A percentile compares a stretch with the other conserved stretches of the same genome.
Conservation (phyloP, 2,113 vertebrate genomes). For the Cephalopterus ornatus region DNA sequence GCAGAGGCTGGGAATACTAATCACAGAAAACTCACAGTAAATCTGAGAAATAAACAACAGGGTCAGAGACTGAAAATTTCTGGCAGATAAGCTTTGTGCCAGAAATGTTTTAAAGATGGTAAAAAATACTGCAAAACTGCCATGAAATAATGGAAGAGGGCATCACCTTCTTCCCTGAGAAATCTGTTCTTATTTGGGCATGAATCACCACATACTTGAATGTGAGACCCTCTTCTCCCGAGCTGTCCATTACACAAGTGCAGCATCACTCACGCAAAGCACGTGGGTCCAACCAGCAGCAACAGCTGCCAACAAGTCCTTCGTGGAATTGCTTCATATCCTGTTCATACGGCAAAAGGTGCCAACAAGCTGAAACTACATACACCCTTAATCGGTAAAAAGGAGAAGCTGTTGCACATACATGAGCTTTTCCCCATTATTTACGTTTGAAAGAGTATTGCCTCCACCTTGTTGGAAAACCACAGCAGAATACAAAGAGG, state of each 20-base stretch:
- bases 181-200: not conserved
- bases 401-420: not conserved
- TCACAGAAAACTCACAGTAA: conserved; percentile 10
- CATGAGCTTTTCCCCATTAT: not conserved
- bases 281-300: not conserved
- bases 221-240: not conserved
- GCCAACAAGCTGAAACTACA: not conserved
- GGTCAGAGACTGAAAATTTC: conserved; percentile 8
- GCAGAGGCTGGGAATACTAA: conserved; percentile 32
- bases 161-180: not conserved
- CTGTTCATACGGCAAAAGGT: not conserved
- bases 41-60: conserved; percentile 31
- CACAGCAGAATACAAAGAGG: not conserved
- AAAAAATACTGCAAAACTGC: not conserved
- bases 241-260: not conserved
- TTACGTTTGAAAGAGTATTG: not conserved
- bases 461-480: not conserved
- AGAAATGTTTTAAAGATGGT: conserved; percentile 24
- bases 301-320: not conserved
- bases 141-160: not conserved
- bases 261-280: not conserved
- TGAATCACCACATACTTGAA: not conserved
- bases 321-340: not conserved
- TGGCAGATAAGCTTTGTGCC: conserved; percentile 24
- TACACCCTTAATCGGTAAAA: not conserved